Percentiles rank a stretch among this genome's conserved stretches.
These are phyloP conservation scores for Xerus inauris DNA, from an alignment of 2,113 vertebrate genomes.

Conservation along the genomic window DNA sequence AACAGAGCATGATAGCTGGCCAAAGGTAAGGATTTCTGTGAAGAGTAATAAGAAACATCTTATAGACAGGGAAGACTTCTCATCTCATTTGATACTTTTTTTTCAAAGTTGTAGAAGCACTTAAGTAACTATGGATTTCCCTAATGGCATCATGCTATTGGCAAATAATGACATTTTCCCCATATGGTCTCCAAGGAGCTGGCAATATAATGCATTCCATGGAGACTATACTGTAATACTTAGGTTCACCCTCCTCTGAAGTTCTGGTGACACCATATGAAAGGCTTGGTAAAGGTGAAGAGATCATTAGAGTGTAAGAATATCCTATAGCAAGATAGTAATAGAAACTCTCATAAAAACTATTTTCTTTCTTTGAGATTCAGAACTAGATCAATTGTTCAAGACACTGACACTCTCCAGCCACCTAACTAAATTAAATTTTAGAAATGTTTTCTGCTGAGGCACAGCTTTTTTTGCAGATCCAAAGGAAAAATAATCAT, in stretches of 20 bases:
- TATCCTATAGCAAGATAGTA: constrained; percentile 1
- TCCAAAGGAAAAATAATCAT: background rate
- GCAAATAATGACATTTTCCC: constrained; percentile 48
- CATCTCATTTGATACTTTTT: constrained; percentile 48
- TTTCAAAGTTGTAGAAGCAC: constrained; percentile 49
- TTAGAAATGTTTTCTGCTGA: constrained; percentile 50
- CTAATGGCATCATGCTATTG: constrained; percentile 57
- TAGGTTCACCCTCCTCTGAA: background rate
- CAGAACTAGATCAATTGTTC: background rate
- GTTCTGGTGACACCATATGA: constrained; percentile 46
- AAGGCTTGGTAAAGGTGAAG: constrained; percentile 47
- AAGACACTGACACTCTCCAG: background rate
- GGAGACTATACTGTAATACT: background rate
- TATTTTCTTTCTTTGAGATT: constrained; percentile 13
- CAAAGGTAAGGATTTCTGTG: background rate
- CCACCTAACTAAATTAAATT: constrained; percentile 40
- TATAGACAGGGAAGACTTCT: constrained; percentile 18
- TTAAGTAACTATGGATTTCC: constrained; percentile 39
- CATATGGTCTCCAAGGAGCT: constrained; percentile 44
- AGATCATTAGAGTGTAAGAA: constrained; percentile 50
- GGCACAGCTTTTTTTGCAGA: background rate
- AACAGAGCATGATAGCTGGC: background rate
- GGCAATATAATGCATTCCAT: background rate
- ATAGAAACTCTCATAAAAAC: constrained; percentile 38
- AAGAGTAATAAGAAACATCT: background rate